Evolutionary conservation across 1,140 invertebrate species (phyloP).

Genomic region (Drosophila sucinea): DNA sequence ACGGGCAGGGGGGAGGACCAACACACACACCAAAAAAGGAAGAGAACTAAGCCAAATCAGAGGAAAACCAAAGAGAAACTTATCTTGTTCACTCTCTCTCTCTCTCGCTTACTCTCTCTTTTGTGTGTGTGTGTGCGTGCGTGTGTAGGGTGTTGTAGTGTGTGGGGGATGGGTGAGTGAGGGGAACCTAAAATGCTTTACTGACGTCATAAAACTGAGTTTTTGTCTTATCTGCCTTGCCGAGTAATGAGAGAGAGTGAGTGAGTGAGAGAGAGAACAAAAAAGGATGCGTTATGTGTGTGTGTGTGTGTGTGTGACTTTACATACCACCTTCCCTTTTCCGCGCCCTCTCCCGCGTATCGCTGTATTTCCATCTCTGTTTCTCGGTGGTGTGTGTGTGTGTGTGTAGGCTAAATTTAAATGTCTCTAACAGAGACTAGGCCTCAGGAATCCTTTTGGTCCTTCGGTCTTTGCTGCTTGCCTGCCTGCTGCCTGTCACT

Average conservation of each 20-base stretch:
- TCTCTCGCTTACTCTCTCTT: not conserved
- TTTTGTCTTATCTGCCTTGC: constrained; percentile 73
- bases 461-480: constrained; percentile 49
- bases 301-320: constrained; percentile 9
- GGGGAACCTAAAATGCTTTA: constrained; percentile 74
- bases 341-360: not conserved
- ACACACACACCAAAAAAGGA: constrained; percentile 21
- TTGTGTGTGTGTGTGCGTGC: constrained; percentile 50
- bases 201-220: constrained; percentile 81
- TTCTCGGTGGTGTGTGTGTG: constrained; percentile 19
- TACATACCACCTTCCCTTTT: not conserved
- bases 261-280: not conserved
- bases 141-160: not conserved
- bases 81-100: constrained; percentile 15
- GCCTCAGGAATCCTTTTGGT: constrained; percentile 27
- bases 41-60: constrained; percentile 12
- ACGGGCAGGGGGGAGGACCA: not conserved
- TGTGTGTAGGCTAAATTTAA: constrained; percentile 70
- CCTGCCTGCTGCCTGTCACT: constrained; percentile 58
- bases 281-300: constrained; percentile 53
- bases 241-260: constrained; percentile 43
- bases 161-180: constrained; percentile 10
- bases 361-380: constrained; percentile 6
- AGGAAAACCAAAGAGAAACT: constrained; percentile 29
- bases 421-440: constrained; percentile 62